These are phyloP conservation scores for Microcebus tavaratra DNA, from an alignment of 2,113 vertebrate species.

Conservation along the genomic window DNA sequence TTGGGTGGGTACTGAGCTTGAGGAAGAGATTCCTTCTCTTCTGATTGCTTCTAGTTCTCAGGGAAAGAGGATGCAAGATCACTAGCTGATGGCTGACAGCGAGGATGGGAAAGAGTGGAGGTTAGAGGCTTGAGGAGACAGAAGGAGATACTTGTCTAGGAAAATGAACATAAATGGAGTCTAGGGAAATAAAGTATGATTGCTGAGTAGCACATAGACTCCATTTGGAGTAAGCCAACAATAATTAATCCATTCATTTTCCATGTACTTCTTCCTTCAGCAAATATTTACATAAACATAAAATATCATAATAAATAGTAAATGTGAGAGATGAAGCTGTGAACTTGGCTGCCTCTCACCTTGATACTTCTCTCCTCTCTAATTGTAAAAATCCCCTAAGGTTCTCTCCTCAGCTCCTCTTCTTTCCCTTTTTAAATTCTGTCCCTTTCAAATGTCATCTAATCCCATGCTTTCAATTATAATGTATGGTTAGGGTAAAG, in stretches of 20 bases:
- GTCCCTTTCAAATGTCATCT: background rate
- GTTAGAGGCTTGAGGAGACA: background rate
- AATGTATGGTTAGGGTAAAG: background rate
- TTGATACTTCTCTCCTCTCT: background rate
- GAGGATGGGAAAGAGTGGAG: background rate
- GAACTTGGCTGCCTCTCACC: background rate
- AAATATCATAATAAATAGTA: background rate
- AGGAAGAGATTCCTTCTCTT: background rate
- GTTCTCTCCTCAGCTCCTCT: background rate
- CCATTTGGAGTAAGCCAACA: background rate
- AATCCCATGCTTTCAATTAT: background rate
- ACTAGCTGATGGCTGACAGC: background rate
- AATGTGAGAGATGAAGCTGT: background rate
- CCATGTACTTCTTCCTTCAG: background rate
- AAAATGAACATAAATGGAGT: background rate
- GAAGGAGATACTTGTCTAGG: background rate
- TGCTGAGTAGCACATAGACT: background rate
- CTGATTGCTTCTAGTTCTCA: background rate
- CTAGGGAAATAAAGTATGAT: background rate
- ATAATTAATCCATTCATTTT: background rate
- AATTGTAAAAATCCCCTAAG: background rate
- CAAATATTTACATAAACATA: background rate
- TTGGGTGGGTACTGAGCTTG: background rate
- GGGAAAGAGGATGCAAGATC: background rate
- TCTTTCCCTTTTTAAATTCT: background rate